phyloP scores from a whole-genome alignment of 2,797 vertebrate genomes.

The Anas capensis region DNA sequence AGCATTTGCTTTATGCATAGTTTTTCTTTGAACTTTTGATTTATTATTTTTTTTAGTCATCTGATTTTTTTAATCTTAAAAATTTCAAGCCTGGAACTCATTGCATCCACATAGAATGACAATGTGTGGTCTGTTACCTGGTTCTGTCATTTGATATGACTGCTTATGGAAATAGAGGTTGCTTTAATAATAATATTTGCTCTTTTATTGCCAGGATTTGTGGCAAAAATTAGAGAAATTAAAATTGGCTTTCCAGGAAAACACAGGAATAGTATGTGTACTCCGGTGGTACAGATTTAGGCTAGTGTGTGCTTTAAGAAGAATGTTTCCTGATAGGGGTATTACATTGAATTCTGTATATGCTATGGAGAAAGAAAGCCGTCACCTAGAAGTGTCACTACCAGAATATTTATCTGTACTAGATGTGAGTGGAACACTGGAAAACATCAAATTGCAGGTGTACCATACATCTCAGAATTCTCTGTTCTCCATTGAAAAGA shows the following conservation, averaged over 20 bases:
- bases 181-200: background rate
- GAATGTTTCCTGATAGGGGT: background rate
- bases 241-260: background rate
- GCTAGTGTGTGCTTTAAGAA: background rate
- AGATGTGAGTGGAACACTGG: background rate
- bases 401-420: background rate
- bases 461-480: background rate
- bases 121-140: background rate
- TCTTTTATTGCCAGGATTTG: background rate
- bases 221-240: background rate
- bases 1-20: background rate
- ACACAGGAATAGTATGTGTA: background rate
- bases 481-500: background rate
- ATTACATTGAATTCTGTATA: background rate
- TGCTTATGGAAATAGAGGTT: background rate
- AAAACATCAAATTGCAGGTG: background rate
- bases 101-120: background rate
- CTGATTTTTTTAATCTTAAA: background rate
- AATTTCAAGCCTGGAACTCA: background rate
- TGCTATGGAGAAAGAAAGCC: background rate
- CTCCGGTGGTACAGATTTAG: background rate
- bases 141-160: background rate
- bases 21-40: background rate
- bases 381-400: background rate
- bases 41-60: accelerated